phyloP scores from a whole-genome alignment of 1,140 invertebrate genomes.

The Drosophila tropicalis region DNA sequence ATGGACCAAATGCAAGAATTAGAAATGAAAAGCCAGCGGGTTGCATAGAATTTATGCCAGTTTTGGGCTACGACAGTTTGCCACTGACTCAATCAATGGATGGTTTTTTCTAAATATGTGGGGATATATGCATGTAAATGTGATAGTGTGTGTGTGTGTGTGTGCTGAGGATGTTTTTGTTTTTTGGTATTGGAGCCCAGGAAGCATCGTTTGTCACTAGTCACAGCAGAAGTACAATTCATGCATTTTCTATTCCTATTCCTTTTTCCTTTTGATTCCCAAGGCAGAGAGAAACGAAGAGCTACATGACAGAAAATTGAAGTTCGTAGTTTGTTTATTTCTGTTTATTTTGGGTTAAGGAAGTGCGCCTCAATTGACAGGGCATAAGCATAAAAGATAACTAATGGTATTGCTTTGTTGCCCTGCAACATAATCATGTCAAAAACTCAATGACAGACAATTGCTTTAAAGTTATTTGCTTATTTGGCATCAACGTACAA shows the following conservation, averaged over 20 bases:
- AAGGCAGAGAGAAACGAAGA: background rate
- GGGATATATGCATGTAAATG: slow-evolving; percentile 4
- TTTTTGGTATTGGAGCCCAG: slow-evolving; percentile 35
- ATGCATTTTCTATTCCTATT: slow-evolving; percentile 34
- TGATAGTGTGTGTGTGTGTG: background rate
- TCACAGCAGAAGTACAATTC: slow-evolving; percentile 47
- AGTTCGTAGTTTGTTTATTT: background rate
- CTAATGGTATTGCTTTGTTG: slow-evolving; percentile 39
- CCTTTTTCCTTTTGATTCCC: too few relatives aligned
- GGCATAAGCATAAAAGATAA: slow-evolving; percentile 55
- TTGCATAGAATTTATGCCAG: slow-evolving; percentile 70
- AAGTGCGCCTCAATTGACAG: slow-evolving; percentile 61
- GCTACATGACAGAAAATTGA: background rate
- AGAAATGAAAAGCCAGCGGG: slow-evolving; percentile 74
- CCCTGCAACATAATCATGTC: slow-evolving; percentile 68
- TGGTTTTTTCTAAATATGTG: slow-evolving; percentile 8
- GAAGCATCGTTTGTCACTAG: slow-evolving; percentile 68
- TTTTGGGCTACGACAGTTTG: slow-evolving; percentile 19
- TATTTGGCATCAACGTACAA: background rate
- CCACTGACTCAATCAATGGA: slow-evolving; percentile 45
- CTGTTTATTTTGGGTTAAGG: slow-evolving; percentile 29
- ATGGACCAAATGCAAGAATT: slow-evolving; percentile 75
- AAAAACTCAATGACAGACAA: slow-evolving; percentile 26
- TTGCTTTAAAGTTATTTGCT: background rate
- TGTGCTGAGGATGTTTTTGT: background rate